A percentile compares a stretch with the other conserved stretches of the same genome.
Evolutionary conservation across 1,140 invertebrate species (phyloP).

Genomic region (Megalonaias nervosa): DNA sequence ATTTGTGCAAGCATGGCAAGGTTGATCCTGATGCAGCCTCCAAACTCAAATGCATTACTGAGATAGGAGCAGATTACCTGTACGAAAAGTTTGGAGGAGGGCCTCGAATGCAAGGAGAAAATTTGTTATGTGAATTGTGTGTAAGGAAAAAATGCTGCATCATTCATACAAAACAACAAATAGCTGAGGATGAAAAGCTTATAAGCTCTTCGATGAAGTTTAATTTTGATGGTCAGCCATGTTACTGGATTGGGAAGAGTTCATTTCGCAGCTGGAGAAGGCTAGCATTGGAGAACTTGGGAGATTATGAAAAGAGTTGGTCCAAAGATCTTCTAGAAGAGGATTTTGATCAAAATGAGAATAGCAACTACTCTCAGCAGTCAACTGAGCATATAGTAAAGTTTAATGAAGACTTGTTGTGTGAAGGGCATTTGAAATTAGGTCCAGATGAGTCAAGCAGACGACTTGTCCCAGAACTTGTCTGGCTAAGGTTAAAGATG

Average conservation of each 20-base stretch:
- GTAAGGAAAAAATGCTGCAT: slow-evolving; percentile 73
- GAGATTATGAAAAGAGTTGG: slow-evolving; percentile 12
- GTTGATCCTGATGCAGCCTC: slow-evolving; percentile 57
- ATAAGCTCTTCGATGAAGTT: slow-evolving; percentile 61
- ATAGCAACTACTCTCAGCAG: neutral
- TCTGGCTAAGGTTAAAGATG: slow-evolving; percentile 74
- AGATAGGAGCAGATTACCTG: slow-evolving; percentile 67
- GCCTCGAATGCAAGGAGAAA: slow-evolving; percentile 67
- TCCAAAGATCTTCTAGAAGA: slow-evolving; percentile 8
- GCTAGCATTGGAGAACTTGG: slow-evolving; percentile 49
- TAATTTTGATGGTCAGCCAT: slow-evolving; percentile 39
- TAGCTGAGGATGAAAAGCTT: slow-evolving; percentile 67
- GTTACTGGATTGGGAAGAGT: slow-evolving; percentile 72
- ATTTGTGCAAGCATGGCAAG: slow-evolving; percentile 73
- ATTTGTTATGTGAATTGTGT: slow-evolving; percentile 69
- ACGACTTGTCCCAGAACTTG: slow-evolving; percentile 72
- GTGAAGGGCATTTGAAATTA: slow-evolving; percentile 72
- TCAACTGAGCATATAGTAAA: slow-evolving; percentile 51
- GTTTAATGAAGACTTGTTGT: slow-evolving; percentile 77
- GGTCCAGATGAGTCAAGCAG: slow-evolving; percentile 62
- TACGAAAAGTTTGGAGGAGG: slow-evolving; percentile 72
- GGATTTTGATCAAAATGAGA: slow-evolving; percentile 3
- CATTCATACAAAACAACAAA: slow-evolving; percentile 59
- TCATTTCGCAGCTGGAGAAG: slow-evolving; percentile 71
- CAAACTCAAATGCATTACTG: slow-evolving; percentile 65